phyloP scores from a whole-genome alignment of 2,797 vertebrate genomes.

The Avahi laniger region DNA sequence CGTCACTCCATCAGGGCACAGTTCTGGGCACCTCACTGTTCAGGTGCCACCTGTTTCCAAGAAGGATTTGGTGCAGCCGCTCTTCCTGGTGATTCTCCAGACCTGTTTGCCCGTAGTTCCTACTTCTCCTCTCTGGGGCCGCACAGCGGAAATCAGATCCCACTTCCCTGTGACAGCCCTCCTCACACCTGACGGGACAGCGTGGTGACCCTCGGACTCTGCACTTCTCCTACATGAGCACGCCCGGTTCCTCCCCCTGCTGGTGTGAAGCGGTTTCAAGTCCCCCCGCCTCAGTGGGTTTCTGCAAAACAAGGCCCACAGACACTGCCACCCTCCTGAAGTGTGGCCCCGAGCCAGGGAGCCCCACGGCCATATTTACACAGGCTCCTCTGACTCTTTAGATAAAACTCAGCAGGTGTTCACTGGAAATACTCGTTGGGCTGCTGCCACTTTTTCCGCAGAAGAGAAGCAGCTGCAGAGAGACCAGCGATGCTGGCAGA shows the following conservation, averaged over 20 bases:
- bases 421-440: not conserved
- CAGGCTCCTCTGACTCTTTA: not conserved
- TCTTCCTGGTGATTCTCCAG: not conserved
- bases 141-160: not conserved
- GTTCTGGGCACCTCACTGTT: not conserved
- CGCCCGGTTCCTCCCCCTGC: not conserved
- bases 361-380: not conserved
- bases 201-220: not conserved
- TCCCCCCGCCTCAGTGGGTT: not conserved
- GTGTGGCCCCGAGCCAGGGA: too few species aligned
- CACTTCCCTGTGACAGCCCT: not conserved
- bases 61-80: not conserved
- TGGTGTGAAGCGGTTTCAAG: not conserved
- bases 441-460: not conserved
- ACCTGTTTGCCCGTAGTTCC: fast-evolving
- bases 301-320: not conserved
- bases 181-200: not conserved
- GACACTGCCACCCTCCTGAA: not conserved
- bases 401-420: not conserved
- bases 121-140: not conserved
- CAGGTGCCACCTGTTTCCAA: not conserved
- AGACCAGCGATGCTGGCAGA: not conserved
- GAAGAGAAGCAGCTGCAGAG: not conserved
- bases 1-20: not conserved
- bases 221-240: not conserved